Evolutionary conservation across 2,113 vertebrate genomes (phyloP), one percentile per base, ranked within the genome.

Genomic region (Sapajus apella): DNA sequence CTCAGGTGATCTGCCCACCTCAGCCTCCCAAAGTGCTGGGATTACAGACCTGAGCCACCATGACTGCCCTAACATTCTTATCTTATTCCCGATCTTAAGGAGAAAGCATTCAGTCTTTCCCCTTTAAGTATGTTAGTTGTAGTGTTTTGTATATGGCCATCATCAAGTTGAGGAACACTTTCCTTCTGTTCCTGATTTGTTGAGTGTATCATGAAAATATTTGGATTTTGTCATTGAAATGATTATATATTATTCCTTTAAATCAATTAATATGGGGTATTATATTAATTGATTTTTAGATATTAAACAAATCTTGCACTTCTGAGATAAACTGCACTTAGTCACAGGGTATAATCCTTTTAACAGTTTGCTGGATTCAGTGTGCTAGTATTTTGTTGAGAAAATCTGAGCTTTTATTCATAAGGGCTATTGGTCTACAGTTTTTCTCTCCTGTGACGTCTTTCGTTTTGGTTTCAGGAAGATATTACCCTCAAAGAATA

Each of bases 391-490:
- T 87, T 85, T 95, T 64, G n/a, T 83, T 66, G 8, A 72, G 8
- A 43, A 52, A 77, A 93, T 93, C 52, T 50, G 52, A 84, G 50
- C 43, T 21, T 84, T 27, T 77, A 56, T 68, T 90, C 58, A 47
- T 85, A 82, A 77, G 4, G 35, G 27, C 9, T 86, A 43, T 58
- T 80, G 25, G 0, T 70, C 14, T 93, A 8, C 40, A 86, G 23
- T 96, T 93, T 77, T 92, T 18, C 92, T 92, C 64, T 88, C 55
- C 32, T 92, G 35, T 93, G 13, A 73, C 50, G 27, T 58, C 35
- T 76, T 90, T 76, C 23, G 21, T 68, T 61, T 85, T 43, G 17
- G 23, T 85, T 80, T 86, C 43, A 96, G 52, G 40, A 21, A 52
- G 80, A 93, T 79, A 90, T 32, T 79, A 30, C 47, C 37, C 45